These are phyloP conservation scores for Coenonympha arcania DNA, from an alignment of 2,888 invertebrate genomes.

Conservation along the genomic window DNA sequence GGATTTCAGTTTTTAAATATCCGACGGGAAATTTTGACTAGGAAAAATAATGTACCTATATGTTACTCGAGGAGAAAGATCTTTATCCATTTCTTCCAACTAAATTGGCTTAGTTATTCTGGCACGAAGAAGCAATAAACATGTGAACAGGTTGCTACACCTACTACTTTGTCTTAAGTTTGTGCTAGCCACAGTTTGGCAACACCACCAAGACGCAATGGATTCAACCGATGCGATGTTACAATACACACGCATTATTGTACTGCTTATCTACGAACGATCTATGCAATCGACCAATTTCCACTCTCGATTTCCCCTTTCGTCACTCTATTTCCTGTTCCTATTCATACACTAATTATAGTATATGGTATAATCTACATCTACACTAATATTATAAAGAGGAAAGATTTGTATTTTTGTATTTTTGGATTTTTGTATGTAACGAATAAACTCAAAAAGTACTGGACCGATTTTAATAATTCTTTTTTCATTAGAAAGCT, in stretches of 20 bases:
- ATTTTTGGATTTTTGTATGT: no score
- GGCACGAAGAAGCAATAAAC: no score
- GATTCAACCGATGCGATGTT: conserved; percentile 51
- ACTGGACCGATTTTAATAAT: no score
- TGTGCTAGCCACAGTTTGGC: conserved; percentile 45
- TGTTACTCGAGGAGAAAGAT: no score
- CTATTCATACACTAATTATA: background rate
- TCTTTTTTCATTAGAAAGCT: no score
- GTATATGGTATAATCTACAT: background rate
- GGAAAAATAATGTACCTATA: no score
- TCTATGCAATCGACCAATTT: conserved; percentile 45
- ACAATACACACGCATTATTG: conserved; percentile 59
- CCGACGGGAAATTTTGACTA: no score
- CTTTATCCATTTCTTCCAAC: background rate
- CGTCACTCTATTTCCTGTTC: conserved; percentile 20
- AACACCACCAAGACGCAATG: conserved; percentile 40
- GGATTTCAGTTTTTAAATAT: no score
- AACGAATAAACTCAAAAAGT: no score
- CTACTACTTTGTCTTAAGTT: conserved; percentile 28
- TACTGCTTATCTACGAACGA: conserved; percentile 50
- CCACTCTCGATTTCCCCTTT: conserved; percentile 28
- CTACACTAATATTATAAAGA: no score
- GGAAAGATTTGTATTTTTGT: no score
- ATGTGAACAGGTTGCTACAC: no score
- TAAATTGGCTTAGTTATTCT: background rate